Conservation (phyloP, 2,888 invertebrate genomes). For the Hyalella azteca region DNA sequence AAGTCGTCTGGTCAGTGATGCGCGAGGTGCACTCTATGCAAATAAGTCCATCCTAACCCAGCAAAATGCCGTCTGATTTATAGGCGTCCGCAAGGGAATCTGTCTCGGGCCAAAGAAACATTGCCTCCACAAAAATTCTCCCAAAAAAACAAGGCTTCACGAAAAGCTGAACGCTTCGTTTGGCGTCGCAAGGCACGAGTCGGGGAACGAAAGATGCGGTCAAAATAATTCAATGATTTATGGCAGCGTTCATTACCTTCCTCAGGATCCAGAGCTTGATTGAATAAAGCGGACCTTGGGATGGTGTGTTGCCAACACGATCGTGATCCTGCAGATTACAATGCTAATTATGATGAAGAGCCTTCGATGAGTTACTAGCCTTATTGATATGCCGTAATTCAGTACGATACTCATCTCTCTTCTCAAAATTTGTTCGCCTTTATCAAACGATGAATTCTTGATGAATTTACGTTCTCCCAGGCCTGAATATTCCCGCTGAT, state of each 20-base stretch:
- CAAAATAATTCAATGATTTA: conserved; percentile 32
- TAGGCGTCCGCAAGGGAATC: conserved; percentile 18
- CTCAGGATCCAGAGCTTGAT: conserved; percentile 20
- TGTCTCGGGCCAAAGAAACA: conserved; percentile 30
- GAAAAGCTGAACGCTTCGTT: conserved; percentile 17
- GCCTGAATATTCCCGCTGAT: neutral
- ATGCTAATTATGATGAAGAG: conserved; percentile 30
- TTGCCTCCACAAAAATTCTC: conserved; percentile 13
- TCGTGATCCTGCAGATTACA: conserved; percentile 25
- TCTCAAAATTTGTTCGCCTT: neutral
- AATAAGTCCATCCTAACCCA: conserved; percentile 17
- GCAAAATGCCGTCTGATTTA: conserved; percentile 27
- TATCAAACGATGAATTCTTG: conserved; percentile 12
- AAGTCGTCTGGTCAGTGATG: conserved; percentile 11
- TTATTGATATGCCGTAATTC: conserved; percentile 30
- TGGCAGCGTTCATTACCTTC: conserved; percentile 15
- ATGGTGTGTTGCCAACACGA: conserved; percentile 25
- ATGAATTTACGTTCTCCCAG: neutral
- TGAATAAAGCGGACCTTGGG: conserved; percentile 10
- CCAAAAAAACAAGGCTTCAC: neutral
- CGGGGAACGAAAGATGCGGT: conserved; percentile 16
- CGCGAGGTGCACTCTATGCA: conserved; percentile 24
- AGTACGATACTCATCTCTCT: conserved; percentile 24
- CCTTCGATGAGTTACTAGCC: conserved; percentile 21
- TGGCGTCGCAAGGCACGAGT: conserved; percentile 5